These are phyloP conservation scores for Telmatochromis brichardi DNA, from an alignment of 2,113 vertebrate genomes.

Conservation along the genomic window DNA sequence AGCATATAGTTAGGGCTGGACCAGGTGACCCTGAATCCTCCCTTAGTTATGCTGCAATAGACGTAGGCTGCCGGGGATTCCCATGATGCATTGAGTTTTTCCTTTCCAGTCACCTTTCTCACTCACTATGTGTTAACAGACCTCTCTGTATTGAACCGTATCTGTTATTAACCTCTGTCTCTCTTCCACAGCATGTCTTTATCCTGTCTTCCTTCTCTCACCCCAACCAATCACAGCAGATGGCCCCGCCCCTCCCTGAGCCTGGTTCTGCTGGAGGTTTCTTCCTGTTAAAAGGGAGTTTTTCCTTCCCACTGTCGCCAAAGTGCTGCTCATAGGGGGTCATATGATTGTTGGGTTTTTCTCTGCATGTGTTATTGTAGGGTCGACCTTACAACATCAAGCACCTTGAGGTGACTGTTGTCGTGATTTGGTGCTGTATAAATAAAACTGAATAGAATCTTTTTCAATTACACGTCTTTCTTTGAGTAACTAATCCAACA, in stretches of 20 bases:
- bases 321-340: not conserved
- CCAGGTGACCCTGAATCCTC: too few relatives aligned
- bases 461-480: not conserved
- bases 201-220: not conserved
- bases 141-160: fast-evolving
- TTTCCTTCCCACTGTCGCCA: not conserved
- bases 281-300: not conserved
- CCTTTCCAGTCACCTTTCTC: not conserved
- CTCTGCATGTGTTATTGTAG: not conserved
- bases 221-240: not conserved
- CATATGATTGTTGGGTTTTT: not conserved
- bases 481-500: not conserved
- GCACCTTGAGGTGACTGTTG: not conserved
- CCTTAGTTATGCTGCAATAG: too few relatives aligned
- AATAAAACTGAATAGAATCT: not conserved
- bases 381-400: fast-evolving
- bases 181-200: not conserved
- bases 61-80: too few relatives aligned
- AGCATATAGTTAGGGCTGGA: too few relatives aligned
- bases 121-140: fast-evolving
- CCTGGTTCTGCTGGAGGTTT: not conserved
- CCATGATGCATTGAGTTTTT: fast-evolving
- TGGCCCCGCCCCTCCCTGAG: not conserved
- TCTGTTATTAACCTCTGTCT: fast-evolving
- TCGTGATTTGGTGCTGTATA: not conserved